Percentiles rank a stretch among this genome's conserved stretches.
Conservation (phyloP, 2,888 invertebrate genomes). For the Gandaritis pyraliata region DNA sequence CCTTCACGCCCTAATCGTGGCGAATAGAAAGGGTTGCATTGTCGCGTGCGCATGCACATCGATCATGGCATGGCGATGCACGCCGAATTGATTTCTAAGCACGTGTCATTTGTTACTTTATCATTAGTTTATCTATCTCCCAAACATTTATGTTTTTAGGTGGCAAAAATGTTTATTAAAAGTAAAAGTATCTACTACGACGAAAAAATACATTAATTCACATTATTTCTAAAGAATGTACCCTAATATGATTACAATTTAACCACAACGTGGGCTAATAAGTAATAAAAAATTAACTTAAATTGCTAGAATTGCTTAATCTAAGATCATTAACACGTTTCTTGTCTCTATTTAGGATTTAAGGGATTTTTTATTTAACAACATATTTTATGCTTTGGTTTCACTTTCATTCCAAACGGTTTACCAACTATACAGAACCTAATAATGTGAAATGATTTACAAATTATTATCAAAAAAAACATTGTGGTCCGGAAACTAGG, state of each 20-base stretch:
- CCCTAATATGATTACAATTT: too few relatives aligned
- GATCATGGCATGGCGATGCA: constrained; percentile 69
- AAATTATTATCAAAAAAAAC: constrained; percentile 25
- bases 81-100: constrained; percentile 75
- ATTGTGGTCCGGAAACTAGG: constrained; percentile 55
- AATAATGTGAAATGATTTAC: constrained; percentile 22
- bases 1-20: constrained; percentile 79
- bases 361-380: too few relatives aligned
- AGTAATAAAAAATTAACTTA: too few relatives aligned
- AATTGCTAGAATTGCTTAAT: too few relatives aligned
- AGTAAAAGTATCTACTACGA: too few relatives aligned
- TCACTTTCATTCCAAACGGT: background rate
- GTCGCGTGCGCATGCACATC: constrained; percentile 68
- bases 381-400: too few relatives aligned
- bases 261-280: too few relatives aligned
- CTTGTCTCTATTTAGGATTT: too few relatives aligned
- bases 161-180: too few relatives aligned
- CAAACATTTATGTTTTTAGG: background rate
- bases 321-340: too few relatives aligned
- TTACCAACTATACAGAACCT: background rate
- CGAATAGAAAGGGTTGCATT: constrained; percentile 59
- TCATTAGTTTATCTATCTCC: constrained; percentile 15
- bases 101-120: constrained; percentile 48
- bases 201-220: too few relatives aligned
- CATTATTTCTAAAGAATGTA: too few relatives aligned